Percentiles rank a stretch among this genome's conserved stretches.
Evolutionary conservation across 2,797 vertebrate species (phyloP).

Genomic region (Miichthys miiuy): DNA sequence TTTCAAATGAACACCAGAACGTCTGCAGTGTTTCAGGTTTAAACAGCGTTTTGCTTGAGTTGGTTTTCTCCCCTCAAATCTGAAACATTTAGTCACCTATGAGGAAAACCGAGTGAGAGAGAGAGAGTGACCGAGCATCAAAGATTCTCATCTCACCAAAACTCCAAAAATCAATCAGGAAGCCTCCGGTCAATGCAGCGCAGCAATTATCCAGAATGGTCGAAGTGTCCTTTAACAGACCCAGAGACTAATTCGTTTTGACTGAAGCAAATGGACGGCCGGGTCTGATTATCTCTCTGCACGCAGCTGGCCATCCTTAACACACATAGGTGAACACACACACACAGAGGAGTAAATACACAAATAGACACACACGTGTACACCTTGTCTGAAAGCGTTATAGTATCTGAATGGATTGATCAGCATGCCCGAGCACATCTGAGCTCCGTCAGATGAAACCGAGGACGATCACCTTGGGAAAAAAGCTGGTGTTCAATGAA

Average conservation of each 20-base stretch:
- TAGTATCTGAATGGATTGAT: conserved; percentile 53
- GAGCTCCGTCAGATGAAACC: conserved; percentile 15
- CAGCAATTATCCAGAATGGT: conserved; percentile 53
- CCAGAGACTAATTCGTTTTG: conserved; percentile 68
- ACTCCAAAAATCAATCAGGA: conserved; percentile 62
- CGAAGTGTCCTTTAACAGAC: conserved; percentile 67
- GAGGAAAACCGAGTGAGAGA: background rate
- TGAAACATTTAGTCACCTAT: conserved; percentile 5
- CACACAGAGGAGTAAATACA: conserved; percentile 19
- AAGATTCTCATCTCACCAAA: conserved; percentile 56
- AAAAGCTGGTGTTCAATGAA: conserved; percentile 35
- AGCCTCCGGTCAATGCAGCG: conserved; percentile 51
- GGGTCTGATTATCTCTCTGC: conserved; percentile 62
- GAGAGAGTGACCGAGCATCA: conserved; percentile 31
- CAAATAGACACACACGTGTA: background rate
- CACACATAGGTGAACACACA: conserved; percentile 14
- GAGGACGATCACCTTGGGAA: conserved; percentile 25
- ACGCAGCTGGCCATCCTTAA: conserved; percentile 39
- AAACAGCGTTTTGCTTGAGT: background rate
- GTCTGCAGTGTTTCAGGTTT: background rate
- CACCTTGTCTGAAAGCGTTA: conserved; percentile 45
- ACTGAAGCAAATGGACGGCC: conserved; percentile 65
- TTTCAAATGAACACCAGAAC: background rate
- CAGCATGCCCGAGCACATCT: conserved; percentile 45
- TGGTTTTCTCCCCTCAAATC: background rate